These are phyloP conservation scores for Beris morrisii DNA, from an alignment of 2,888 invertebrate species.

Conservation along the genomic window DNA sequence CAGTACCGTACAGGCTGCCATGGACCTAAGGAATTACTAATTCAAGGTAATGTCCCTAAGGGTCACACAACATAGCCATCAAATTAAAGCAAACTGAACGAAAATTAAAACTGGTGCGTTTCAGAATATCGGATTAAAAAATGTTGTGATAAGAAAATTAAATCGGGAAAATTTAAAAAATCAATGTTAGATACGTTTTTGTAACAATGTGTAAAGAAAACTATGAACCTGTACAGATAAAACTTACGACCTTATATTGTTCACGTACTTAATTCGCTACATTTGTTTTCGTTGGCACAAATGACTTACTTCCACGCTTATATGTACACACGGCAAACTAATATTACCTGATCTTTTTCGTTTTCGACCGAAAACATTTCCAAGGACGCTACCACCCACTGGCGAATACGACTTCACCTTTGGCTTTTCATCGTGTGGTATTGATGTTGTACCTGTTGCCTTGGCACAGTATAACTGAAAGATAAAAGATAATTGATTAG, in stretches of 20 bases:
- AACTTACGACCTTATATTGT: background rate
- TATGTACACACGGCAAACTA: constrained; percentile 1
- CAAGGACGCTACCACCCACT: constrained; percentile 49
- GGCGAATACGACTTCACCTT: constrained; percentile 48
- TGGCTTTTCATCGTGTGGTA: constrained; percentile 43
- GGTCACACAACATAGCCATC: constrained; percentile 50
- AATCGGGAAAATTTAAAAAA: constrained; percentile 3
- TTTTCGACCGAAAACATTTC: constrained; percentile 55
- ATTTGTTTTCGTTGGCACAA: background rate
- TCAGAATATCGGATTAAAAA: background rate
- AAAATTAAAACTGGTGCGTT: constrained; percentile 36
- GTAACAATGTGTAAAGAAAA: constrained; percentile 1
- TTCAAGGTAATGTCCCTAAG: constrained; percentile 51
- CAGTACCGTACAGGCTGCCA: constrained; percentile 66
- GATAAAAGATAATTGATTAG: background rate
- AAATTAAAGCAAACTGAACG: constrained; percentile 39
- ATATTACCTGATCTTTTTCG: constrained; percentile 43
- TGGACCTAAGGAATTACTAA: constrained; percentile 55
- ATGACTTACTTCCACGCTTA: background rate
- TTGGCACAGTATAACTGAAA: constrained; percentile 47
- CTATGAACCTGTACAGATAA: background rate
- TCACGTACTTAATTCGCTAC: background rate
- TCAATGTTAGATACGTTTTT: constrained; percentile 23
- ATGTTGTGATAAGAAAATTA: constrained; percentile 6
- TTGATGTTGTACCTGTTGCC: constrained; percentile 37